Evolutionary conservation across 35 echinoderm and acorn worm species (phyloP), one percentile per base, ranked within the genome.

Genomic region (Lytechinus variegatus): DNA sequence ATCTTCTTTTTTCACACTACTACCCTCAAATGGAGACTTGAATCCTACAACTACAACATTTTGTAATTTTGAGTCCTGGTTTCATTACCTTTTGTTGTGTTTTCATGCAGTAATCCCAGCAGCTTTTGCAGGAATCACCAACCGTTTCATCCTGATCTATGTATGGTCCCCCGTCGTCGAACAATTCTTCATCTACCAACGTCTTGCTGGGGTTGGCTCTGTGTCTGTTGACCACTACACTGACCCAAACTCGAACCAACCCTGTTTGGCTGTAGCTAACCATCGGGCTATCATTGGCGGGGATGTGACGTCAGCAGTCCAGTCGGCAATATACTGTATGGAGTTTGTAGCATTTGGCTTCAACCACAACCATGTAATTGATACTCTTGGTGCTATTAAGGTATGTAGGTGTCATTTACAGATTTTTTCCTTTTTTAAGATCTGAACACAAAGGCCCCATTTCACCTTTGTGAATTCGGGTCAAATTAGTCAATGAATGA

Each of bases 251-350:
- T 10, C 53, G 3, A 93, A n/a, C 54, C 92, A 54, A 28, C 54
- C 92, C 9, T 93, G 92, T 57, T 24, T 93, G 53, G 92, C 92
- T 54, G 24, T 93, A 27, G 92, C 92, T 54, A 93, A 93, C 54
- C 92, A 93, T 44, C 9, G 52, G 53, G 27, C 54, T 16, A 1
- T 28, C 2, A 16, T 27, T 9, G 9, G 9, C 3, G 52, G 53
- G 9, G 10, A 57, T 27, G 54, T 93, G 53, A 93, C 92, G 9
- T 24, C 92, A 7, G 13, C 21, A n/a, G 92, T 93, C 10, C 53
- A 93, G 52, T 93, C 92, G 28, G 92, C 92, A 16, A 16, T 93
- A 7, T 93, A 93, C 27, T 93, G 92, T 54, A 93, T 93, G 92
- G 92, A 93, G 53, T 55, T 44, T 16, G 92, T 93, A 6, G 55